These are phyloP conservation scores for Andrena dorsata DNA, from an alignment of 2,888 invertebrate genomes.

Conservation along the genomic window DNA sequence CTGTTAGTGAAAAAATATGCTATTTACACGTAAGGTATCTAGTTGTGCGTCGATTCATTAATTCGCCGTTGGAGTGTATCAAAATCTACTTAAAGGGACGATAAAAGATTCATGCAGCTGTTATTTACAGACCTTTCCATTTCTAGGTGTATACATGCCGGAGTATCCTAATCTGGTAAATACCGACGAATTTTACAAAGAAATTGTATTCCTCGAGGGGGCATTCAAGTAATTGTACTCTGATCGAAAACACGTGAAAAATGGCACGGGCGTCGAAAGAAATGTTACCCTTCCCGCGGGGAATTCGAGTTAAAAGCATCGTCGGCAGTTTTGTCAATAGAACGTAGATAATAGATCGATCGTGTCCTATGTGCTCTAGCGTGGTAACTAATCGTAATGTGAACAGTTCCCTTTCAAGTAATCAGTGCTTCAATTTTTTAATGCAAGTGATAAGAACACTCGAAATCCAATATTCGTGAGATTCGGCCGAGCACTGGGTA, in stretches of 20 bases:
- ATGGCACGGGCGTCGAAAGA: constrained; percentile 41
- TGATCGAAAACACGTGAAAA: constrained; percentile 46
- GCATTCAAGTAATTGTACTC: constrained; percentile 42
- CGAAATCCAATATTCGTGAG: constrained; percentile 54
- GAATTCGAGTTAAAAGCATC: constrained; percentile 51
- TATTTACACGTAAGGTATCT: constrained; percentile 83
- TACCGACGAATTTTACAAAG: constrained; percentile 36
- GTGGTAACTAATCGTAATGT: constrained; percentile 48
- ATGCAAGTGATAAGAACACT: constrained; percentile 44
- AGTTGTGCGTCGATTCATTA: constrained; percentile 83
- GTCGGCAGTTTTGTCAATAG: constrained; percentile 59
- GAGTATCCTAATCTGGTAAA: constrained; percentile 39
- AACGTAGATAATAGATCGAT: constrained; percentile 42
- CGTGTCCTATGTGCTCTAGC: constrained; percentile 44
- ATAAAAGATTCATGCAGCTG: constrained; percentile 71
- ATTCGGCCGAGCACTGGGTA: constrained; percentile 41
- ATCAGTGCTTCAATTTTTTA: constrained; percentile 48
- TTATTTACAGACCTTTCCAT: constrained; percentile 69
- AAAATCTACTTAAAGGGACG: constrained; percentile 82
- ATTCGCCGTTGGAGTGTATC: constrained; percentile 79
- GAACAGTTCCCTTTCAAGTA: constrained; percentile 47
- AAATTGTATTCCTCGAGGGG: constrained; percentile 15
- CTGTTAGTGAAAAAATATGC: constrained; percentile 83
- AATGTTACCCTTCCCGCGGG: constrained; percentile 29
- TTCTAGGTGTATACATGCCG: constrained; percentile 35